These are phyloP conservation scores for Chloroceryle inda DNA, from an alignment of 2,797 vertebrate genomes.

Conservation along the genomic window DNA sequence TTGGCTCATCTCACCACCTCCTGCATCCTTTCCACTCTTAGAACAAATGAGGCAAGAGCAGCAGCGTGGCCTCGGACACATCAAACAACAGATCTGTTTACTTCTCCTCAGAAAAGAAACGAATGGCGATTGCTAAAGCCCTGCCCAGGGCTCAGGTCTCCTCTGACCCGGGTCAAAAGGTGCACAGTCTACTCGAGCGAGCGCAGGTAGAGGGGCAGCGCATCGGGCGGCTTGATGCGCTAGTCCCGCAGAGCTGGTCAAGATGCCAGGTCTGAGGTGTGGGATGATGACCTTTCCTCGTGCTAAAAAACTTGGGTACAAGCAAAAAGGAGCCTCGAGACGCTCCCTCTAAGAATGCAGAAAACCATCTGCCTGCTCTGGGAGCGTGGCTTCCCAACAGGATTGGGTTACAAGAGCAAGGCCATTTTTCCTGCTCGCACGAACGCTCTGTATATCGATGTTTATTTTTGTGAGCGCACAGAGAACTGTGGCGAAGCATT, in stretches of 20 bases:
- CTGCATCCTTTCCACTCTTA: not conserved
- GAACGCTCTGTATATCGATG: constrained; percentile 13
- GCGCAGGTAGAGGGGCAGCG: not conserved
- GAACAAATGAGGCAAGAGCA: not conserved
- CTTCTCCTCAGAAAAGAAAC: not conserved
- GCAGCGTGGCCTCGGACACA: not conserved
- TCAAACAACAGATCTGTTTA: not conserved
- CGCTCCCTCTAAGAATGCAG: not conserved
- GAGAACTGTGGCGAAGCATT: constrained; percentile 55
- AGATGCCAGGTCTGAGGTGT: not conserved
- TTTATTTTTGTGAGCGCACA: constrained; percentile 64
- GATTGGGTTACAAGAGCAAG: constrained; percentile 46
- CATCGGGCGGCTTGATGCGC: fast-evolving
- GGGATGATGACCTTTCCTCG: not conserved
- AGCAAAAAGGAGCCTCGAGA: not conserved
- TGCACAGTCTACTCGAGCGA: fast-evolving
- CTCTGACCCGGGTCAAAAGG: not conserved
- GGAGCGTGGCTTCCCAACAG: constrained; percentile 39
- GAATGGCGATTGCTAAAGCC: not conserved
- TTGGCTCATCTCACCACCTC: not conserved
- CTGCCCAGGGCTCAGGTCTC: not conserved
- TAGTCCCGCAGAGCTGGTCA: not conserved
- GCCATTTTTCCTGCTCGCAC: constrained; percentile 45
- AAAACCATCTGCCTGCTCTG: constrained; percentile 35
- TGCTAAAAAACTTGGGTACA: not conserved